These are phyloP conservation scores for Miltochrista miniata DNA, from an alignment of 2,888 invertebrate genomes.

Conservation along the genomic window DNA sequence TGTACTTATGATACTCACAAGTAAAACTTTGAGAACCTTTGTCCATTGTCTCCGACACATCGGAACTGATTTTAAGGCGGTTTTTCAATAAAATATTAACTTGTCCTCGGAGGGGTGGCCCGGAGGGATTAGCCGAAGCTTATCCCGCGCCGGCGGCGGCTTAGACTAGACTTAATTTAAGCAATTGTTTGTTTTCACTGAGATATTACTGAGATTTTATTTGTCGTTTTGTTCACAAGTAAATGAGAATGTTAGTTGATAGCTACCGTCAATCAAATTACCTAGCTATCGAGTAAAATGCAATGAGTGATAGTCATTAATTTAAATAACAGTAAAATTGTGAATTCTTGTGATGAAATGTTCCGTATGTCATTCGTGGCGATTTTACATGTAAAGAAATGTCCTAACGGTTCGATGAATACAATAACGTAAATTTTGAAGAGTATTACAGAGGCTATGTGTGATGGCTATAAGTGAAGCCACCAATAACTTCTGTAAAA, in stretches of 20 bases:
- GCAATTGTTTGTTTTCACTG: constrained; percentile 41
- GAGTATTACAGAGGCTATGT: no score
- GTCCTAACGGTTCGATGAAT: no score
- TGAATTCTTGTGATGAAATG: no score
- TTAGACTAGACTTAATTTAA: constrained; percentile 36
- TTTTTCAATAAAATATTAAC: constrained; percentile 47
- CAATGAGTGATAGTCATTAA: no score
- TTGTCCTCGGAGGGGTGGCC: constrained; percentile 37
- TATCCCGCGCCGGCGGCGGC: constrained; percentile 37
- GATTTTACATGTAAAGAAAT: no score
- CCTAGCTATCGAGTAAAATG: no score
- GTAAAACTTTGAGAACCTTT: constrained; percentile 25
- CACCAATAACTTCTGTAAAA: no score
- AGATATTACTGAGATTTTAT: constrained; percentile 26
- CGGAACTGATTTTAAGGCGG: constrained; percentile 36
- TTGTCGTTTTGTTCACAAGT: constrained; percentile 12
- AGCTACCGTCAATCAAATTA: background rate
- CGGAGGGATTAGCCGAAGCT: constrained; percentile 39
- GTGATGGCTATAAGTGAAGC: no score
- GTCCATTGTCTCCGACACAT: constrained; percentile 35
- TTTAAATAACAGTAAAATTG: no score
- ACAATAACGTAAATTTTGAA: no score
- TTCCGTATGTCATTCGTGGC: no score
- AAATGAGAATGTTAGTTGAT: background rate
- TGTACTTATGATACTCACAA: no score